Percentiles rank a stretch among this genome's conserved stretches.
These are phyloP conservation scores for Glaucidium brasilianum DNA, from an alignment of 2,113 vertebrate genomes.

Conservation along the genomic window DNA sequence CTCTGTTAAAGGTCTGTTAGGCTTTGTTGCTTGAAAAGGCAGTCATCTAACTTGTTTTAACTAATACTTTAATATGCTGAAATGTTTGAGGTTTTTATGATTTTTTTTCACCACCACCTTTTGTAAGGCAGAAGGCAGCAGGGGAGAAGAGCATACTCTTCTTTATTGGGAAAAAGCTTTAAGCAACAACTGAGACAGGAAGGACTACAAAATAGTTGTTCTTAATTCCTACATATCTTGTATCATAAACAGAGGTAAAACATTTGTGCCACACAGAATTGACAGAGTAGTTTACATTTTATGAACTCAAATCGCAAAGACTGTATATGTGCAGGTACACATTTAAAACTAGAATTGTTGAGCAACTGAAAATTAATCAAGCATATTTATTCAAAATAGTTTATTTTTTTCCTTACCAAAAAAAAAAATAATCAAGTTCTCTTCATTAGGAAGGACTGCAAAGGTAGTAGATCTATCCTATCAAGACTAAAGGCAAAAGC, in stretches of 20 bases:
- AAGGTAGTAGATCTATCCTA: neutral
- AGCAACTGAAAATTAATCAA: neutral
- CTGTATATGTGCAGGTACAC: neutral
- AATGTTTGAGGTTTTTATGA: neutral
- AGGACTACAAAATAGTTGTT: neutral
- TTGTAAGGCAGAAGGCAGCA: neutral
- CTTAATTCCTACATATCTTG: neutral
- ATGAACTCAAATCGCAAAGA: neutral
- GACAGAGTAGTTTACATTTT: neutral
- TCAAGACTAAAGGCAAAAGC: neutral
- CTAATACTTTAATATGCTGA: neutral
- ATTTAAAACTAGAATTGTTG: neutral
- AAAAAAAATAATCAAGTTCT: neutral
- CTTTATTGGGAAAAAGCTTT: neutral
- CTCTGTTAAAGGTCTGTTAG: neutral
- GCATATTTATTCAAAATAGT: neutral
- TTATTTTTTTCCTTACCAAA: neutral
- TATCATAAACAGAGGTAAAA: neutral
- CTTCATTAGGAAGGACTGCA: neutral
- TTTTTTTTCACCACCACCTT: no score
- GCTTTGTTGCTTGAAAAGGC: neutral
- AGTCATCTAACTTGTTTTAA: neutral
- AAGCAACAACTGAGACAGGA: neutral
- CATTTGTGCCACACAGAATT: neutral
- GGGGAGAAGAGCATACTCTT: neutral